Percentiles rank a stretch among this genome's conserved stretches.
phyloP scores from a whole-genome alignment of 2,113 vertebrate species.

The Cardinalis cardinalis region DNA sequence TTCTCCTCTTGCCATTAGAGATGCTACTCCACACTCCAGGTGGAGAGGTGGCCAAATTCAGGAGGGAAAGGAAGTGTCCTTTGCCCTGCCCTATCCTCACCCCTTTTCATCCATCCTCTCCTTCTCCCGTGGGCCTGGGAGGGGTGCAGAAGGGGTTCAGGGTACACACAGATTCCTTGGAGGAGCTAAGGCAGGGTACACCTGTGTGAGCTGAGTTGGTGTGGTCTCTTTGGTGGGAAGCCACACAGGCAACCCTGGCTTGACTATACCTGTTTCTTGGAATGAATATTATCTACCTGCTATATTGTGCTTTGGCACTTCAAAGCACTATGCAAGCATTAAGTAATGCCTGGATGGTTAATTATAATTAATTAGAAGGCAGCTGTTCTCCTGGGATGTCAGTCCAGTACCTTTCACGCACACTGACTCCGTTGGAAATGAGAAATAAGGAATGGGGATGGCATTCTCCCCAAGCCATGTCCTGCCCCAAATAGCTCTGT shows the following conservation, averaged over 20 bases:
- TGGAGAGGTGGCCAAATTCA: not conserved
- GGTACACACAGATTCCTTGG: not conserved
- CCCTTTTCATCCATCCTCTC: not conserved
- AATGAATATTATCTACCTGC: not conserved
- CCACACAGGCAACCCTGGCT: not conserved
- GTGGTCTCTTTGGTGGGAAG: not conserved
- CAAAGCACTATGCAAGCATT: constrained; percentile 49
- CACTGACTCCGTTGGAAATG: constrained; percentile 1
- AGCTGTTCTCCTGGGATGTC: constrained; percentile 27
- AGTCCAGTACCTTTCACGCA: not conserved
- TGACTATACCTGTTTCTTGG: not conserved
- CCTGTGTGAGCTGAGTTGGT: not conserved
- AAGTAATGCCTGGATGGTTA: constrained; percentile 59
- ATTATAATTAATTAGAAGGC: constrained; percentile 53
- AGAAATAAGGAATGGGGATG: constrained; percentile 37
- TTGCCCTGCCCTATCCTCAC: not conserved
- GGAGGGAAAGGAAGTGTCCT: not conserved
- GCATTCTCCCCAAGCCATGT: constrained; percentile 41
- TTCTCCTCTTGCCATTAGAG: not conserved
- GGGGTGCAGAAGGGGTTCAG: accelerated
- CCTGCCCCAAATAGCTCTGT: constrained; percentile 50
- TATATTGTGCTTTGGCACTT: constrained; percentile 4
- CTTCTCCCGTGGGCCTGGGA: not conserved
- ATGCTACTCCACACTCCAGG: not conserved
- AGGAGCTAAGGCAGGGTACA: not conserved